phyloP scores from a whole-genome alignment of 2,888 invertebrate genomes.

The Drosophila incognita region DNA sequence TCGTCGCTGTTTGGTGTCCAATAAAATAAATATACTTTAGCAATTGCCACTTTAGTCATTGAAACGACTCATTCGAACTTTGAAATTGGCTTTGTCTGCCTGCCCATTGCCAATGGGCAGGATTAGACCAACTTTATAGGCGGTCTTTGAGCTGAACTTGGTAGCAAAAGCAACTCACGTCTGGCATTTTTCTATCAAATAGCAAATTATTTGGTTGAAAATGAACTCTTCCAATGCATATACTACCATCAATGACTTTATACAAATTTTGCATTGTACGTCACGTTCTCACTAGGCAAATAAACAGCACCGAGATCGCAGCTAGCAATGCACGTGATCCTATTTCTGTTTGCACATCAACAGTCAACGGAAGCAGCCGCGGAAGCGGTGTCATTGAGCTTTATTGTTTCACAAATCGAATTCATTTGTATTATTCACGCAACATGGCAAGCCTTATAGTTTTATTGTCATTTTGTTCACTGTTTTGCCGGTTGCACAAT shows the following conservation, averaged over 20 bases:
- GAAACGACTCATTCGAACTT: conserved; percentile 62
- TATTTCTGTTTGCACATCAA: conserved; percentile 62
- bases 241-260: conserved; percentile 41
- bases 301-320: conserved; percentile 25
- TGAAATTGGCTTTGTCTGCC: conserved; percentile 50
- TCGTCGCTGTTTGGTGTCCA: conserved; percentile 62
- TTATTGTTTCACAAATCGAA: conserved; percentile 79
- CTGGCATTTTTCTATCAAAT: conserved; percentile 15
- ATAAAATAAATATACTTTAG: conserved; percentile 74
- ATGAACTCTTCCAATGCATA: conserved; percentile 56
- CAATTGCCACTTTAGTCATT: conserved; percentile 63
- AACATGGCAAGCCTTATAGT: conserved; percentile 8
- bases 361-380: conserved; percentile 40
- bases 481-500: conserved; percentile 4
- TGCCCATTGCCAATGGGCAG: conserved; percentile 25
- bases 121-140: conserved; percentile 29
- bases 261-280: conserved; percentile 66
- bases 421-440: conserved; percentile 73
- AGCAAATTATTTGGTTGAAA: conserved; percentile 26
- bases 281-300: conserved; percentile 68
- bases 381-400: conserved; percentile 62
- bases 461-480: conserved; percentile 14
- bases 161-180: conserved; percentile 27
- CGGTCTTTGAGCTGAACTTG: conserved; percentile 15
- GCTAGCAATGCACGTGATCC: conserved; percentile 66